Conservation (phyloP, 2,797 vertebrate species). For the Denticeps clupeoides region DNA sequence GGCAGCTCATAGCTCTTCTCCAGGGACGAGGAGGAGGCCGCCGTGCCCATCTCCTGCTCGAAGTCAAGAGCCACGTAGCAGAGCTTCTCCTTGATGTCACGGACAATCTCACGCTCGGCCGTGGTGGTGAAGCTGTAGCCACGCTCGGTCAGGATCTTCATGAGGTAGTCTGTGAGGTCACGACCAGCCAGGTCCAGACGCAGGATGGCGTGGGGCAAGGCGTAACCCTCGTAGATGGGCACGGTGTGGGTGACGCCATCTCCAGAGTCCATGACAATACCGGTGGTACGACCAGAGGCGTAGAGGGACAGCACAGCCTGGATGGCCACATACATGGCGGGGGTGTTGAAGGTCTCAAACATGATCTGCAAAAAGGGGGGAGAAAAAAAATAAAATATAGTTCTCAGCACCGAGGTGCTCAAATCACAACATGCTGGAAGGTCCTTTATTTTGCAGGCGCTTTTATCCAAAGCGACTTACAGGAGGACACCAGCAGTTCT, state of each 20-base stretch:
- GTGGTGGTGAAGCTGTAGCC: conserved; percentile 97
- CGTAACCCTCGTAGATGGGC: conserved; percentile 97
- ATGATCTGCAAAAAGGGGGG: conserved; percentile 69
- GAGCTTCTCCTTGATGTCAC: conserved; percentile 96
- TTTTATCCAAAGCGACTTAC: no score
- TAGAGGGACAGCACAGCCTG: conserved; percentile 97
- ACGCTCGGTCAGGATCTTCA: conserved; percentile 97
- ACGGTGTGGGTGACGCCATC: conserved; percentile 96
- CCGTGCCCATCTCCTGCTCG: conserved; percentile 92
- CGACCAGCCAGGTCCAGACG: conserved; percentile 96
- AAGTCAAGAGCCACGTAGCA: conserved; percentile 95
- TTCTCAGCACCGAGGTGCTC: no score
- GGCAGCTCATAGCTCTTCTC: conserved; percentile 97
- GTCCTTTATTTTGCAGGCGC: no score
- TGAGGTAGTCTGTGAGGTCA: conserved; percentile 99
- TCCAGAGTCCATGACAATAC: conserved; percentile 97
- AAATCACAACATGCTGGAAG: conserved; percentile 13
- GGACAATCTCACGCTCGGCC: conserved; percentile 89
- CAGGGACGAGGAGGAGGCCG: conserved; percentile 83
- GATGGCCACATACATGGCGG: conserved; percentile 98
- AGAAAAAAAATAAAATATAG: not conserved
- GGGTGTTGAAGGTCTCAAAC: conserved; percentile 99
- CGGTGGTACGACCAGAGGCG: conserved; percentile 93
- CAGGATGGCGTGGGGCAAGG: conserved; percentile 92
- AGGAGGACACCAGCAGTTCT: no score